phyloP scores from a whole-genome alignment of 2,113 vertebrate genomes.

The Cephalopholis sonnerati region DNA sequence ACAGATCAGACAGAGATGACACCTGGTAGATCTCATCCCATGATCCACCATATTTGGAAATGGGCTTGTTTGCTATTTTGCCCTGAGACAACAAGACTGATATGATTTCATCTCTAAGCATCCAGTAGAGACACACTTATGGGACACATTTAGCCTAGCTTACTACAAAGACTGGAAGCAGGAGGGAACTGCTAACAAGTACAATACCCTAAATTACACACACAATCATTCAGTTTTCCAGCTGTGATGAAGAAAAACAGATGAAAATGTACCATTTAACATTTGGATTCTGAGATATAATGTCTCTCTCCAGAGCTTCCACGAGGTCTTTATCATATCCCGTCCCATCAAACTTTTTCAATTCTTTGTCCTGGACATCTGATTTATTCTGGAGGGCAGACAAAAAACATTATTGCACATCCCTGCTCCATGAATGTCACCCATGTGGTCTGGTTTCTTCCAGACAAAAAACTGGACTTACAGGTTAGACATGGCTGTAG shows the following conservation, averaged over 20 bases:
- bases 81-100: too few species aligned
- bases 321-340: slow-evolving; percentile 97
- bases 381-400: slow-evolving; percentile 88
- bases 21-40: background rate
- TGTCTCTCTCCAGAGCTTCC: slow-evolving; percentile 96
- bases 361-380: slow-evolving; percentile 90
- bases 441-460: background rate
- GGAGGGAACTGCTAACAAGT: background rate
- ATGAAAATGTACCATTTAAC: slow-evolving; percentile 90
- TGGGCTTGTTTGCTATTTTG: too few species aligned
- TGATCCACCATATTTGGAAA: background rate
- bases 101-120: too few species aligned
- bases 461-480: slow-evolving; percentile 44
- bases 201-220: background rate
- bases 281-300: slow-evolving; percentile 98
- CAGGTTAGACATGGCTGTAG: slow-evolving; percentile 14
- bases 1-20: background rate
- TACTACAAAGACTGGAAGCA: too few species aligned
- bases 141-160: background rate
- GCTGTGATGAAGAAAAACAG: background rate
- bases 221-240: background rate
- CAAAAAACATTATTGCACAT: background rate
- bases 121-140: too few species aligned
- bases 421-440: background rate
- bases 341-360: slow-evolving; percentile 93